Conservation (phyloP, 2,888 invertebrate species). For the Aromia moschata region DNA sequence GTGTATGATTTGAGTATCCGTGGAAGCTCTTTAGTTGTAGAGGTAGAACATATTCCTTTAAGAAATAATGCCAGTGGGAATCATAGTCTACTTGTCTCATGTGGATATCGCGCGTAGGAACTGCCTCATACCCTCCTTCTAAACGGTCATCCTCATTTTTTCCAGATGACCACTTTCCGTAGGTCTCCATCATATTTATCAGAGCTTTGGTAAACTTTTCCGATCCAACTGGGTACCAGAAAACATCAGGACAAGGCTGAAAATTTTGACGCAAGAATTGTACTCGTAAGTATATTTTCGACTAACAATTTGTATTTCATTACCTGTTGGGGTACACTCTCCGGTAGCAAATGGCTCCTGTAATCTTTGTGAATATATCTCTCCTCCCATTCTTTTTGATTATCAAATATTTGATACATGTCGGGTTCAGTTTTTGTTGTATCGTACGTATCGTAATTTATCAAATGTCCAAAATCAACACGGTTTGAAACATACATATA, state of each 20-base stretch:
- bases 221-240: slow-evolving; percentile 90
- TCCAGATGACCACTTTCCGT: slow-evolving; percentile 94
- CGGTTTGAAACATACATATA: slow-evolving; percentile 93
- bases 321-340: slow-evolving; percentile 70
- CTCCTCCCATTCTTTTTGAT: slow-evolving; percentile 92
- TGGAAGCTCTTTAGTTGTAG: slow-evolving; percentile 88
- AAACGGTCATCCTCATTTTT: slow-evolving; percentile 85
- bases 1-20: slow-evolving; percentile 71
- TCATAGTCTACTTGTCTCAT: slow-evolving; percentile 94
- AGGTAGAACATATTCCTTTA: slow-evolving; percentile 88
- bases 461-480: slow-evolving; percentile 85
- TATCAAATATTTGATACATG: slow-evolving; percentile 90
- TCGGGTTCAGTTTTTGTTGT: slow-evolving; percentile 81
- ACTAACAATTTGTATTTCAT: slow-evolving; percentile 6
- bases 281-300: slow-evolving; percentile 2
- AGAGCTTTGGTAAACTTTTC: slow-evolving; percentile 84
- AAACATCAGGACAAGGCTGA: slow-evolving; percentile 97
- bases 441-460: slow-evolving; percentile 86
- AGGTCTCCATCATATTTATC: slow-evolving; percentile 89
- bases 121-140: slow-evolving; percentile 83
- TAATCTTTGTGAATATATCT: slow-evolving; percentile 92
- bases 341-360: slow-evolving; percentile 72
- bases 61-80: slow-evolving; percentile 85
- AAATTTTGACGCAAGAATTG: slow-evolving; percentile 60
- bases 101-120: slow-evolving; percentile 97